A percentile compares a stretch with the other conserved stretches of the same genome.
Evolutionary conservation across 2,113 vertebrate species (phyloP).

Genomic region (Mus musculus): GRCm39 chr1:90174501-90175000

Average conservation of each 20-base stretch:
- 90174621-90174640: neutral
- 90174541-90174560: neutral
- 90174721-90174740: neutral
- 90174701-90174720: neutral
- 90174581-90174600: neutral
- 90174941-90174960: too few relatives aligned
- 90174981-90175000: neutral
- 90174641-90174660: neutral
- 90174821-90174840: neutral
- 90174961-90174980: neutral
- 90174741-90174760: neutral
- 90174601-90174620: neutral
- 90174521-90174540: neutral
- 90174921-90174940: neutral
- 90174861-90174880: neutral
- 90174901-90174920: neutral
- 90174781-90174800: too few relatives aligned
- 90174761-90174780: too few relatives aligned
- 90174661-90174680: neutral
- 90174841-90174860: neutral
- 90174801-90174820: fast-evolving
- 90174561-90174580: neutral
- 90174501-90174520: neutral
- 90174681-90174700: neutral
- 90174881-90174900: neutral